Evolutionary conservation across 2,113 vertebrate species (phyloP), one percentile per base, ranked within the genome.

Genomic region (Nycticorax nycticorax): DNA sequence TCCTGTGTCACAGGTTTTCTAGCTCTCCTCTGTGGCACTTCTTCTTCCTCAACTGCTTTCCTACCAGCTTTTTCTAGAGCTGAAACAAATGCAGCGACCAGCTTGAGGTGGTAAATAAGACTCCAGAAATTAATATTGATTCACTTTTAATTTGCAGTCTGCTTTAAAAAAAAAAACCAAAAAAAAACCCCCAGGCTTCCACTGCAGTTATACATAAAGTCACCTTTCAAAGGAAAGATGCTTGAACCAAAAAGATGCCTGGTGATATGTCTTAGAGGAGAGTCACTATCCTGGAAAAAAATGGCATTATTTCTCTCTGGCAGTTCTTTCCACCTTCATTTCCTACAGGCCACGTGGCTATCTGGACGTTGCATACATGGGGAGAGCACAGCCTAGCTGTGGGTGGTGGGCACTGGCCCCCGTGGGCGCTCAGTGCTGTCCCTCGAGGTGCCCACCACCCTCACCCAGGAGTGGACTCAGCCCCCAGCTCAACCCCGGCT

Each of bases 341-440:
- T 63, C 67, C 84, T 48, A 17, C 3, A 50, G 67, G 47, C 28
- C 41, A 4, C 0, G 16, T 6, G 26, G 75, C 39, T 73, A 7
- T 17, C 26, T 32, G 43, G 63, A 23, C 1, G 1, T 16, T 19
- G 48, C 43, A 18, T 10, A 3, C 1, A 3, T 47, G 82, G 69
- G 45, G 52, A 10, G 37, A 22, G 15, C 11, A 0, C 9, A 2
- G 59, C 4, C 8, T 17, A 55, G 60, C 55, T 50, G 32, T 6
- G 26, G 13, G 4, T 4, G 67, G 27, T 24, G 27, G 32, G 14
- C 28, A 21, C 19, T 0, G 2, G 18, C 22, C 28, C 35, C 47
- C 0, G 6, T 9, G 28, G 12, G 5, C 5, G 2, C 47, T 26
- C 8, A 10, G 6, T 26, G 43, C n/a, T 53, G 37, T 43, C 67